Conservation (phyloP, 92 coral and sea anemone species). For the Bergia puertoricense region DNA sequence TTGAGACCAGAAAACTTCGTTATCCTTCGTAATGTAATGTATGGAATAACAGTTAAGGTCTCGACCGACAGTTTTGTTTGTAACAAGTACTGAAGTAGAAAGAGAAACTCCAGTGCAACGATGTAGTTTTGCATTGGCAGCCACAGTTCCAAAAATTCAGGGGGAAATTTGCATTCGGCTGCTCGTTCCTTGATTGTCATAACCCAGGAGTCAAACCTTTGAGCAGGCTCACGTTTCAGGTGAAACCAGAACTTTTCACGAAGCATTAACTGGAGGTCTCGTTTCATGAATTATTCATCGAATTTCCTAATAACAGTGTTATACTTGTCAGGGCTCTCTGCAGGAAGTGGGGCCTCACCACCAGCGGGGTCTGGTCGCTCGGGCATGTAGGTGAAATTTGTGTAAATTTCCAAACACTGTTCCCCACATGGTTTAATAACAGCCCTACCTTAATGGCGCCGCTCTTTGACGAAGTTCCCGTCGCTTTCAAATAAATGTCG, state of each 20-base stretch:
- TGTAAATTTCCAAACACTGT: slow-evolving; percentile 50
- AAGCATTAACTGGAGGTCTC: slow-evolving; percentile 1
- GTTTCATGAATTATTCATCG: slow-evolving; percentile 22
- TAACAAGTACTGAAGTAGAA: too few species aligned
- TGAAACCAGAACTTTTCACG: slow-evolving; percentile 48
- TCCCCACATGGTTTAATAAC: slow-evolving; percentile 55
- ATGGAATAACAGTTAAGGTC: too few species aligned
- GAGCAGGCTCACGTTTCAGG: slow-evolving; percentile 42
- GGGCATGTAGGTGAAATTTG: slow-evolving; percentile 19
- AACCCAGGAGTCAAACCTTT: slow-evolving; percentile 40
- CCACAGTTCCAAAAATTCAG: slow-evolving; percentile 11
- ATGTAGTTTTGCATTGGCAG: too few species aligned
- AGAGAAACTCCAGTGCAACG: too few species aligned
- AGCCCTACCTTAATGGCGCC: slow-evolving; percentile 48
- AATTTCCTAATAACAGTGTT: slow-evolving; percentile 22
- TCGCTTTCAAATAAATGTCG: slow-evolving; percentile 41
- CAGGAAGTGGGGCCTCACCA: slow-evolving; percentile 32
- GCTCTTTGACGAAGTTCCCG: slow-evolving; percentile 40
- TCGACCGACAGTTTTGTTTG: too few species aligned
- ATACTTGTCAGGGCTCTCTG: neutral
- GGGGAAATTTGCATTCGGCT: slow-evolving; percentile 37
- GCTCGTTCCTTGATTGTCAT: slow-evolving; percentile 45
- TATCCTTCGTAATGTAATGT: too few species aligned
- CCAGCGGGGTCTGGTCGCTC: slow-evolving; percentile 50
- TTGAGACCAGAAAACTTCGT: too few species aligned